Conservation (phyloP, 2,888 invertebrate genomes). For the Beris morrisii region DNA sequence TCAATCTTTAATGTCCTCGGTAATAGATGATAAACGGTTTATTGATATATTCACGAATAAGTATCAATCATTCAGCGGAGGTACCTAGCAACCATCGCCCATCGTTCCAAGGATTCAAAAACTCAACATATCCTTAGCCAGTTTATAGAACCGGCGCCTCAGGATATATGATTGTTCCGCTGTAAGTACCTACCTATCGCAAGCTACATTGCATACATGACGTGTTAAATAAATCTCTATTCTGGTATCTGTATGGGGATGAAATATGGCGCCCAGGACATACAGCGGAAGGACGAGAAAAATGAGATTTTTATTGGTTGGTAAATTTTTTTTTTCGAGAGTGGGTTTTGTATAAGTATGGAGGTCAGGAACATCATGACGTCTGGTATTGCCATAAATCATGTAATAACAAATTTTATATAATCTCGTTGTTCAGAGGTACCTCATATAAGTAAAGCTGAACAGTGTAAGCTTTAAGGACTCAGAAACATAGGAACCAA, state of each 20-base stretch:
- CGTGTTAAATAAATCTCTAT: too few relatives aligned
- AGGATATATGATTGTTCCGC: neutral
- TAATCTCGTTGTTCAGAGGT: too few relatives aligned
- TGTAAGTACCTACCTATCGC: too few relatives aligned
- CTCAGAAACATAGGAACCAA: too few relatives aligned
- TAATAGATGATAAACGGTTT: constrained; percentile 35
- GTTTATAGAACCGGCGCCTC: neutral
- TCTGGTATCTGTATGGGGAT: too few relatives aligned
- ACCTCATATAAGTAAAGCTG: too few relatives aligned
- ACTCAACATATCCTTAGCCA: too few relatives aligned
- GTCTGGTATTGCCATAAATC: constrained; percentile 24
- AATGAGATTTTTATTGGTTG: constrained; percentile 36
- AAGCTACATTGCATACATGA: too few relatives aligned
- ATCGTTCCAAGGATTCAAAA: neutral
- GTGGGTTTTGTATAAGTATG: neutral
- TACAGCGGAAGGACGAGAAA: constrained; percentile 25
- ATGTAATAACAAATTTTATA: neutral
- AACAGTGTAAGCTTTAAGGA: too few relatives aligned
- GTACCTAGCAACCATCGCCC: neutral
- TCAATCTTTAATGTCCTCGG: constrained; percentile 19
- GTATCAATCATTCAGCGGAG: constrained; percentile 34
- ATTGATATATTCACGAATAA: constrained; percentile 37
- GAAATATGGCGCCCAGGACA: too few relatives aligned
- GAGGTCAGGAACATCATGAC: constrained; percentile 8
- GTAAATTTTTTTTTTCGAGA: neutral